Base-by-base conservation (phyloP, 2,797 vertebrate species). In the Betta splendens region DNA sequence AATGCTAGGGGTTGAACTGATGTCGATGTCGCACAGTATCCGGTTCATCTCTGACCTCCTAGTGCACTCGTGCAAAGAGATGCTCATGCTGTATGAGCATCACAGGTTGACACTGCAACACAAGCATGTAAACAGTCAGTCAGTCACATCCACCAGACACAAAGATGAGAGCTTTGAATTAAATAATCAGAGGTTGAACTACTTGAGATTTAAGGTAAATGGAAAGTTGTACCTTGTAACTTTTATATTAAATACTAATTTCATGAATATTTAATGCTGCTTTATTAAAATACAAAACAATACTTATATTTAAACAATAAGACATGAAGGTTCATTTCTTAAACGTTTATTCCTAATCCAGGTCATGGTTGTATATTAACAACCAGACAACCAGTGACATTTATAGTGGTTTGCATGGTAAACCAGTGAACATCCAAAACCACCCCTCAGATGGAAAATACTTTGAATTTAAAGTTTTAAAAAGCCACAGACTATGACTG, bases 1-100 rank as follows among this genome's bases (percentile, higher is more conserved):
- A n/a, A 17, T 17, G 25, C 21, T 9, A 65, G 9, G 16, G 16
- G 50, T 16, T 38, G n/a, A 36, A 17, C 47, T 39, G 36, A 44
- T 44, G 3, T 44, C 20, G 21, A 18, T 51, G 12, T 36, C 31
- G 46, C 15, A n/a, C n/a, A n/a, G n/a, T n/a, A 28, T 61, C 25
- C 61, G 20, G 18, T 25, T 23, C 18, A 23, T 62, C 33, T 42
- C 17, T 17, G 1, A 35, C 31, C 7, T 17, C 20, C 32, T 7
- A 9, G 26, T 9, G 26, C n/a, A n/a, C n/a, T n/a, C n/a, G n/a
- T n/a, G n/a, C 38, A 33, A 33, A 21, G 5, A 18, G 13, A 61
- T 37, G 25, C 16, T 47, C n/a, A 32, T 9, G n/a, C n/a, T n/a
- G n/a, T n/a, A 17, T 18, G 38, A 44, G 17, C 16, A 10, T 26